A percentile compares a stretch with the other conserved stretches of the same genome.
Conservation (phyloP, 2,113 vertebrate species). For the Scortum barcoo region DNA sequence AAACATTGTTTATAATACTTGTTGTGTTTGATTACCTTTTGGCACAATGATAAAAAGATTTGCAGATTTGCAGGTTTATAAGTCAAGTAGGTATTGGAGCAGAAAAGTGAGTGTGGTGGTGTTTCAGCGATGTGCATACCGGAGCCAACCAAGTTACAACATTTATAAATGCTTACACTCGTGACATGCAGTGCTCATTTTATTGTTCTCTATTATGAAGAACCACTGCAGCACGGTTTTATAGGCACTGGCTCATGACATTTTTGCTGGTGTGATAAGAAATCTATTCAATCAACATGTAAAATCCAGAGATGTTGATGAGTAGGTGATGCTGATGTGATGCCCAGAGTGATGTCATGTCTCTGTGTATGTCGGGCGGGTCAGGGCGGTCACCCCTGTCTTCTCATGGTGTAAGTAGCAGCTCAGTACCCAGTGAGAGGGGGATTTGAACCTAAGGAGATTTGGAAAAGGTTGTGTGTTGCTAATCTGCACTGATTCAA, state of each 20-base stretch:
- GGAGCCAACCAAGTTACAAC: slow-evolving; percentile 40
- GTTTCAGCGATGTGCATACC: slow-evolving; percentile 20
- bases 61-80: slow-evolving; percentile 17
- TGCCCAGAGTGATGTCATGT: slow-evolving; percentile 45
- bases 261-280: slow-evolving; percentile 2
- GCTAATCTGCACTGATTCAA: slow-evolving; percentile 79
- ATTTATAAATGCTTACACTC: slow-evolving; percentile 37
- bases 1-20: slow-evolving; percentile 17
- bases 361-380: slow-evolving; percentile 36
- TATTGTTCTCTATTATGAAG: slow-evolving; percentile 45
- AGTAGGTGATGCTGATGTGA: background rate
- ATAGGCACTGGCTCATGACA: background rate
- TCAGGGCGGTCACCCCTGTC: slow-evolving; percentile 64
- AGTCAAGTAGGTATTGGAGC: slow-evolving; percentile 25
- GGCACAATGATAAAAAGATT: slow-evolving; percentile 14
- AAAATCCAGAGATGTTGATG: background rate
- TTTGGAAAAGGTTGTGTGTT: slow-evolving; percentile 76
- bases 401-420: slow-evolving; percentile 79
- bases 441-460: slow-evolving; percentile 78
- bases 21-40: slow-evolving; percentile 41
- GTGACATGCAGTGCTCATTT: slow-evolving; percentile 4
- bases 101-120: slow-evolving; percentile 46
- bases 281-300: background rate
- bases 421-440: slow-evolving; percentile 71
- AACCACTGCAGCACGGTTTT: slow-evolving; percentile 35